Evolutionary conservation across 1,140 invertebrate species (phyloP).

Genomic region (Aphelinus atriplicis): DNA sequence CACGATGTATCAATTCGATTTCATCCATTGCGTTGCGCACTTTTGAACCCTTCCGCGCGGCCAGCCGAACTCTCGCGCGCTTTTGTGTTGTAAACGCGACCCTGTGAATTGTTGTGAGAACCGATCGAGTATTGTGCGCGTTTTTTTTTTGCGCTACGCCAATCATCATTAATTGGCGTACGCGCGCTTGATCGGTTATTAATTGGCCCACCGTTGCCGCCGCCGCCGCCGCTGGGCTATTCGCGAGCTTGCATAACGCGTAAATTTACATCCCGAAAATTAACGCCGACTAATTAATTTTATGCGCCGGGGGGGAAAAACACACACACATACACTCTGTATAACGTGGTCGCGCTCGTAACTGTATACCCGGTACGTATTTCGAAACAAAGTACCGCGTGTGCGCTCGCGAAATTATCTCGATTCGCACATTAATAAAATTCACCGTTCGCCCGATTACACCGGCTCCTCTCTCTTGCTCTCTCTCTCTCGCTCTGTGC

Average conservation of each 20-base stretch:
- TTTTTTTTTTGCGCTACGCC: background rate
- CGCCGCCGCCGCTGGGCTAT: too few relatives aligned
- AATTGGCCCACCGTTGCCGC: too few relatives aligned
- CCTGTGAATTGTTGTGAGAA: too few relatives aligned
- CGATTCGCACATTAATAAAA: conserved; percentile 1
- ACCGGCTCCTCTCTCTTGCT: too few relatives aligned
- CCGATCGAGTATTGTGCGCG: too few relatives aligned
- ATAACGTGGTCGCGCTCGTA: too few relatives aligned
- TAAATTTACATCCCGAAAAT: background rate
- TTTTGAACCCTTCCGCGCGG: background rate
- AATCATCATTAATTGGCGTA: background rate
- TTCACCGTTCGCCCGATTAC: background rate
- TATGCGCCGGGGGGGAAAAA: background rate
- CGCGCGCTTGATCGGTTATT: background rate
- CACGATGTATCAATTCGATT: background rate
- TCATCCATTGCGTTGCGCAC: background rate
- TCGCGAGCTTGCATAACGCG: background rate
- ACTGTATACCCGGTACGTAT: too few relatives aligned
- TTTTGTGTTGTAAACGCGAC: too few relatives aligned
- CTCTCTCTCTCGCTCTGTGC: too few relatives aligned
- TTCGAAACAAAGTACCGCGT: too few relatives aligned
- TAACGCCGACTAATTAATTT: conserved; percentile 12
- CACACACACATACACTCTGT: background rate
- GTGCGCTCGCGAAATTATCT: too few relatives aligned
- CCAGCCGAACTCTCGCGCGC: background rate